Evolutionary conservation across 2,888 invertebrate genomes (phyloP), one percentile per base, ranked within the genome.

Genomic region (Pinctada fucata): DNA sequence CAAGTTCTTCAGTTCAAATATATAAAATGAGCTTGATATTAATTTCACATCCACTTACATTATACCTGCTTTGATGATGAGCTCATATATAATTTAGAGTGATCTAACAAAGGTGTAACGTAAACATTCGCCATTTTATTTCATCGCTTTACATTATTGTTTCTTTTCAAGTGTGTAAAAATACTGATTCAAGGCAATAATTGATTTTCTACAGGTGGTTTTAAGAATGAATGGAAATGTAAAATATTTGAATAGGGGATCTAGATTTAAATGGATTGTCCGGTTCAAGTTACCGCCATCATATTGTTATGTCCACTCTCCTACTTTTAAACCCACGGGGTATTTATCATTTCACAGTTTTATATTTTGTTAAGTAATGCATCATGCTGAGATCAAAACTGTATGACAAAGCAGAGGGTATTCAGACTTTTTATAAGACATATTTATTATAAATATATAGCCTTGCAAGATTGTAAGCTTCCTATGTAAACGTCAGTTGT

Each of bases 171-270:
- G 31, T 58, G 13, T 58, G 6, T 10, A 58, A 13, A 58, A 58
- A 10, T 58, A 13, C 8, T 58, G 58, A 58, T 58, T 58, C 58
- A 58, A 58, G 0, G 13, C 58, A 58, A 58, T 58, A 58, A 58
- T 58, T 58, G 58, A 58, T 58, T 58, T 58, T 58, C 58, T 58
- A 58, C 58, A 58, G 58, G 58, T 58, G 58, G 58, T 58, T 58
- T 58, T 58, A 58, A 58, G 13, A 6, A 6, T 58, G 58, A 58
- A 58, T 58, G 58, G 13, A 13, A 58, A 58, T 10, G 13, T 58
- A 58, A 58, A 58, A 58, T 58, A 58, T 58, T 58, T 58, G 58
- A 58, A 58, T 13, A 58, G 58, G 31, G 58, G 58, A 58, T 58
- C 58, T 58, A 58, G 58, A 58, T 58, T 58, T 58, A 58, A 58